Evolutionary conservation across 2,888 invertebrate genomes (phyloP).

Genomic region (Acronicta aceris): DNA sequence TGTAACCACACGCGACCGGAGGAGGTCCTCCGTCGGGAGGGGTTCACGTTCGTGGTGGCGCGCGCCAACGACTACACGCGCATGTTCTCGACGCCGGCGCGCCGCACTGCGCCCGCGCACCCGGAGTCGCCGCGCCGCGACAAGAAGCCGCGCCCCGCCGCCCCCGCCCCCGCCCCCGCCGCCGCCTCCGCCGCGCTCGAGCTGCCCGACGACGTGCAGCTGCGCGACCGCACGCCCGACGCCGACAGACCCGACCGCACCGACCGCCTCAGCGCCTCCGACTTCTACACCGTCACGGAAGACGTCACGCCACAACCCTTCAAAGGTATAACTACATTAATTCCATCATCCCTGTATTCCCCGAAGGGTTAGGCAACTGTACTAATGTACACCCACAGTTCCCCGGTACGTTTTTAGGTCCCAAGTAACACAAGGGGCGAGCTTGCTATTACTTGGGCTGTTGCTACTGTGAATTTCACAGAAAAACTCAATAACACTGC

Average conservation of each 20-base stretch:
- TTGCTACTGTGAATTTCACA: no score
- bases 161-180: constrained; percentile 52
- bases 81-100: constrained; percentile 85
- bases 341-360: no score
- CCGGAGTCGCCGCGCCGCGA: constrained; percentile 82
- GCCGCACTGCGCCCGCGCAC: constrained; percentile 80
- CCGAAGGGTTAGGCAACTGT: no score
- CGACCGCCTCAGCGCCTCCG: constrained; percentile 84
- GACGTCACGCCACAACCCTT: constrained; percentile 86
- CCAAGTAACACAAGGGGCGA: no score
- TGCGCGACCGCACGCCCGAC: constrained; percentile 67
- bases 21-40: constrained; percentile 76
- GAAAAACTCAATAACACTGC: no score
- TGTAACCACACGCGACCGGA: constrained; percentile 71
- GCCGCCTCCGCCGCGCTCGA: constrained; percentile 35
- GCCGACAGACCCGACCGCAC: constrained; percentile 59
- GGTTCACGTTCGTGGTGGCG: constrained; percentile 90
- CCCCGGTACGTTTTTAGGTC: no score
- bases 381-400: no score
- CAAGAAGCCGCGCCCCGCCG: constrained; percentile 81
- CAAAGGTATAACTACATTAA: constrained; percentile 71
- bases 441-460: no score
- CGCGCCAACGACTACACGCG: constrained; percentile 88
- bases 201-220: constrained; percentile 66
- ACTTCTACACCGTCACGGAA: constrained; percentile 85